A percentile compares a stretch with the other conserved stretches of the same genome.
Evolutionary conservation across 64 coral and sea anemone genomes (phyloP).

Genomic region (Dendronephthya gigantea): DNA sequence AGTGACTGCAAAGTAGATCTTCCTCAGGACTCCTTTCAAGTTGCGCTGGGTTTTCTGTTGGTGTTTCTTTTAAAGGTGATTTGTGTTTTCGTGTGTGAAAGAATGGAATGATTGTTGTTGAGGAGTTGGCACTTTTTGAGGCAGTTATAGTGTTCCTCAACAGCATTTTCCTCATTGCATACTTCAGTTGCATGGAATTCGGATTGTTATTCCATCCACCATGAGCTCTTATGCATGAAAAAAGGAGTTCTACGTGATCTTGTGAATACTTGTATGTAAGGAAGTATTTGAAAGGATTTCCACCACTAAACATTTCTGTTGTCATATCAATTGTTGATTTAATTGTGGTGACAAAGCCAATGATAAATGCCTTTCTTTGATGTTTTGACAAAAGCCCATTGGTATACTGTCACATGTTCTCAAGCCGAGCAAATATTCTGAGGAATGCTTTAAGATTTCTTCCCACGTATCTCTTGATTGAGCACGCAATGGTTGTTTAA

Average conservation of each 20-base stretch:
- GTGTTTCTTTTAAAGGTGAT: background rate
- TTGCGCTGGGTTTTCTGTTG: background rate
- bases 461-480: background rate
- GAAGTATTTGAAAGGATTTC: background rate
- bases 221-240: background rate
- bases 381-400: background rate
- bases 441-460: background rate
- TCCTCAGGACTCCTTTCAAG: background rate
- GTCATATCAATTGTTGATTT: slow-evolving; percentile 1
- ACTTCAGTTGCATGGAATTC: background rate
- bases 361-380: background rate
- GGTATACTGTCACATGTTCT: background rate
- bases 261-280: background rate
- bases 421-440: background rate
- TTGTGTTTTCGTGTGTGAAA: background rate
- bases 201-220: slow-evolving; percentile 13
- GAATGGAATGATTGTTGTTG: background rate
- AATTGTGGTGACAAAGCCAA: background rate
- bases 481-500: background rate
- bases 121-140: background rate
- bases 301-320: background rate
- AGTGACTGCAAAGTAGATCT: background rate
- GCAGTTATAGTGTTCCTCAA: background rate
- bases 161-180: background rate
- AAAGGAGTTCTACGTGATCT: background rate